Base-by-base conservation (phyloP, 2,113 vertebrate genomes). In the Psilopogon haemacephalus region DNA sequence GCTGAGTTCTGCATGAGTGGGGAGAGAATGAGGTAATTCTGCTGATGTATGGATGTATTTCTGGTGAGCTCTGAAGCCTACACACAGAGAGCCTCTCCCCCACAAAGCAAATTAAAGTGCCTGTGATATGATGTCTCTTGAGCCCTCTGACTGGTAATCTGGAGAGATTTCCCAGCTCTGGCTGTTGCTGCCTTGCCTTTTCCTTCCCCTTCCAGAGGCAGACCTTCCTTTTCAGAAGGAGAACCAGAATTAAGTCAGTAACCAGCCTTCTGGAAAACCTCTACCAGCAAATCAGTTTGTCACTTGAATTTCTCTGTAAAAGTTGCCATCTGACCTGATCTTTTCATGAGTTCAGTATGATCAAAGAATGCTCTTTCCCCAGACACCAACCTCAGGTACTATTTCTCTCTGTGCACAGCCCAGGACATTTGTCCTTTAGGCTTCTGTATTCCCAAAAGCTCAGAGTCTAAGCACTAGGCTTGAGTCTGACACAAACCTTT, bases 51-150 rank as follows among this genome's bases (percentile, higher is more conserved):
- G 16, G 62, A 5, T 65, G 38, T 16, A 11, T 72, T 88, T 89
- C 8, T 8, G 52, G 15, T 54, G 24, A 65, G 9, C 48, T 42
- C 32, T 56, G 58, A 37, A 28, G 48, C 62, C 58, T 55, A 26
- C 6, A 3, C 26, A n/a, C 14, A 21, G 18, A 11, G 20, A 13
- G 5, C 8, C n/a, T 19, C 9, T 12, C 8, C 6, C 8, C 6
- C 4, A 5, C 10, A 40, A 48, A 48, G 63, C 12, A 62, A 56
- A 80, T 15, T 1, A 1, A n/a, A 65, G 38, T 40, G 35, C 12
- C 46, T 83, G 55, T 28, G 63, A 6, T 40, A 11, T n/a, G 55
- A 8, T 48, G 13, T 52, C 38, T 7, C n/a, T 58, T 64, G 59
- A 67, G 44, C 20, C n/a, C 72, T 84, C 52, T 27, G 73, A 12